Evolutionary conservation across 2,797 vertebrate genomes (phyloP).

Genomic region (Cuculus canorus): DNA sequence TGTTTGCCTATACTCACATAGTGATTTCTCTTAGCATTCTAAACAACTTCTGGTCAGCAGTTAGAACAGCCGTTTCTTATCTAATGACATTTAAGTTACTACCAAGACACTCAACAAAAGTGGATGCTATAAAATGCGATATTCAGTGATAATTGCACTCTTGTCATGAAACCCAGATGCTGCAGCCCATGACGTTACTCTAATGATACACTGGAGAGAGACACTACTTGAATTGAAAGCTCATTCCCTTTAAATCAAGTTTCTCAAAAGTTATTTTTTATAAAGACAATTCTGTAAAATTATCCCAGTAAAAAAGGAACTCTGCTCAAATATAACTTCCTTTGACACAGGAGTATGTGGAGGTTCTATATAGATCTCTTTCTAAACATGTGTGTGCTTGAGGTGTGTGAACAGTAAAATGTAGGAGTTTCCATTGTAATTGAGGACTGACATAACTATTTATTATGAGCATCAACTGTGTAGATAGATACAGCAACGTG

Average conservation of each 20-base stretch:
- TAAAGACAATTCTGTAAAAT: neutral
- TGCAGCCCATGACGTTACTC: neutral
- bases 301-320: neutral
- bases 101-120: neutral
- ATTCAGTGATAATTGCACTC: neutral
- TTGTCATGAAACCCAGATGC: neutral
- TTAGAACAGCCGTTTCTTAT: neutral
- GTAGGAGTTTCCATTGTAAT: neutral
- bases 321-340: neutral
- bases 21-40: neutral
- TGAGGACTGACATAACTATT: neutral
- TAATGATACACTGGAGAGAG: neutral
- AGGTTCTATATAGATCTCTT: neutral
- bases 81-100: neutral
- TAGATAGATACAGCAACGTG: neutral
- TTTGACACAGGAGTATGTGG: neutral
- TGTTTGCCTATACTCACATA: neutral
- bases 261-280: neutral
- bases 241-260: neutral
- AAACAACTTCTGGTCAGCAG: neutral
- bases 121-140: neutral
- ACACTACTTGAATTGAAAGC: neutral
- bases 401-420: neutral
- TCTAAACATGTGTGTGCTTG: fast-evolving
- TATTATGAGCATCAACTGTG: neutral